Percentiles rank a stretch among this genome's conserved stretches.
These are phyloP conservation scores for Campopleginae sp. DNA, from an alignment of 2,888 invertebrate genomes.

Conservation along the genomic window DNA sequence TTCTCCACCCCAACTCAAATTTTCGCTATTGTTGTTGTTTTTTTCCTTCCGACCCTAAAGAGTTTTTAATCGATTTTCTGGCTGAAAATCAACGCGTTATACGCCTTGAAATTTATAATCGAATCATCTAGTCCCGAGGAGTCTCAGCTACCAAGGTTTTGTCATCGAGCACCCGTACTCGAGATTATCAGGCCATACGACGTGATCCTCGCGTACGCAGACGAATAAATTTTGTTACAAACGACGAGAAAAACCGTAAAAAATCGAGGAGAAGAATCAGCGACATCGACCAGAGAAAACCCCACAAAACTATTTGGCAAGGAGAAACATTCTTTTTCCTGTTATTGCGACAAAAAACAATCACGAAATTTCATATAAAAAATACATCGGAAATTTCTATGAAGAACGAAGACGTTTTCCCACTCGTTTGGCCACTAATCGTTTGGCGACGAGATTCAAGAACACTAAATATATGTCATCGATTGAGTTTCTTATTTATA, in stretches of 20 bases:
- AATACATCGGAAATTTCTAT: conserved; percentile 14
- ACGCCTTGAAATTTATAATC: neutral
- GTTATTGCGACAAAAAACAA: too few species aligned
- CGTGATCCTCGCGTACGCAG: neutral
- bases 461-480: conserved; percentile 28
- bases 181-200: neutral
- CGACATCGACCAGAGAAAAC: too few species aligned
- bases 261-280: too few species aligned
- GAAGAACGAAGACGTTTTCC: neutral
- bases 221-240: neutral
- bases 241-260: neutral
- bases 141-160: conserved; percentile 39
- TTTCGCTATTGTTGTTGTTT: conserved; percentile 33
- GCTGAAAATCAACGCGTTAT: conserved; percentile 22
- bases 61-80: conserved; percentile 50
- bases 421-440: neutral
- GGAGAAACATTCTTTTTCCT: too few species aligned
- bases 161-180: neutral
- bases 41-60: neutral
- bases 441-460: neutral
- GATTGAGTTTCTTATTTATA: conserved; percentile 42
- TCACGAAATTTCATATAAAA: conserved; percentile 13
- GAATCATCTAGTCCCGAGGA: conserved; percentile 48
- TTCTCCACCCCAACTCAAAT: conserved; percentile 19
- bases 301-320: neutral